Evolutionary conservation across 2,888 invertebrate species (phyloP).

Genomic region (Polydrusus pterygomalis): DNA sequence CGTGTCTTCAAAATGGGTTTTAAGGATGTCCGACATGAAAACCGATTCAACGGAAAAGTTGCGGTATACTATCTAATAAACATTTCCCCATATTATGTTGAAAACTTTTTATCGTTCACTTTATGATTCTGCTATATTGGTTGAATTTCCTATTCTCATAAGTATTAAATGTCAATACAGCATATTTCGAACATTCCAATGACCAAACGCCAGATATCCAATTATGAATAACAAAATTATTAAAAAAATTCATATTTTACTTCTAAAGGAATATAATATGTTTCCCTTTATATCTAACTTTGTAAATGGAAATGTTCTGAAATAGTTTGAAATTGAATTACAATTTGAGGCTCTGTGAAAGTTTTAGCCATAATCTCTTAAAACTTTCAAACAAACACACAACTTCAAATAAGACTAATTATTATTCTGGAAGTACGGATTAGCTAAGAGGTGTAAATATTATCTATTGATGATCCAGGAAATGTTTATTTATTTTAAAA

Average conservation of each 20-base stretch:
- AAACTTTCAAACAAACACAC: conserved; percentile 27
- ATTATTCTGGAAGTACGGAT: conserved; percentile 17
- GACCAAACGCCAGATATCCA: background rate
- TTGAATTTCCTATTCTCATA: too few species aligned
- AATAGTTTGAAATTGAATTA: conserved; percentile 41
- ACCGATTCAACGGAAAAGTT: too few species aligned
- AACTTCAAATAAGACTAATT: conserved; percentile 19
- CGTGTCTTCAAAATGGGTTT: too few species aligned
- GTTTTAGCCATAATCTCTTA: conserved; percentile 40
- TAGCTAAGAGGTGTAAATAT: background rate
- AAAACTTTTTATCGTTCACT: too few species aligned
- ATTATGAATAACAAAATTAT: background rate
- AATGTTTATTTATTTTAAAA: background rate
- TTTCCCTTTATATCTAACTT: conserved; percentile 30
- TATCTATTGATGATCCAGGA: background rate
- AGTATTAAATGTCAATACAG: too few species aligned
- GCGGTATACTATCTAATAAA: too few species aligned
- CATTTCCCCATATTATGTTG: too few species aligned
- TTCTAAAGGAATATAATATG: conserved; percentile 7
- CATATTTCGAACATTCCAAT: background rate
- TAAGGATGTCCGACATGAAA: too few species aligned
- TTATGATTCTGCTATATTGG: too few species aligned
- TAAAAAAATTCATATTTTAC: conserved; percentile 5
- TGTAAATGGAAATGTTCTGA: conserved; percentile 34
- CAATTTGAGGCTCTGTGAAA: conserved; percentile 40